These are phyloP conservation scores for Beris morrisii DNA, from an alignment of 2,888 invertebrate genomes.

Conservation along the genomic window DNA sequence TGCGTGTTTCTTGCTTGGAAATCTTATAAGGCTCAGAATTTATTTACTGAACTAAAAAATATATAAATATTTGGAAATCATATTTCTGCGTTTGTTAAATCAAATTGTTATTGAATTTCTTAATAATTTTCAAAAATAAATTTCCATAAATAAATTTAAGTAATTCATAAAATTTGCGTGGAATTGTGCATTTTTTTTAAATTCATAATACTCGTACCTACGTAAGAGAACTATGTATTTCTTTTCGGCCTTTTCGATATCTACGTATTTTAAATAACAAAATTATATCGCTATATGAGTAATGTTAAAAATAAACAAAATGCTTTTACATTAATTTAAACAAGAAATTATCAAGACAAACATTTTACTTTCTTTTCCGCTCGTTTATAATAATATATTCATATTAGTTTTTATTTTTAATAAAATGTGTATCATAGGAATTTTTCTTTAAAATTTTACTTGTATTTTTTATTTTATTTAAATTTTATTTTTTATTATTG, in stretches of 20 bases:
- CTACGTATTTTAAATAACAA: background rate
- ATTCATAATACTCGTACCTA: too few species aligned
- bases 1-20: conserved; percentile 25
- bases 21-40: conserved; percentile 29
- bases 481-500: conserved; percentile 42
- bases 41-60: conserved; percentile 1
- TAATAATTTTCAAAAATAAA: too few species aligned
- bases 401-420: conserved; percentile 1
- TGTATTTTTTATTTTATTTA: conserved; percentile 33
- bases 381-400: conserved; percentile 4
- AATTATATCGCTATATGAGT: conserved; percentile 2
- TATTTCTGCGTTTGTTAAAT: too few species aligned
- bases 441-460: conserved; percentile 26
- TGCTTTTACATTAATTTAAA: conserved; percentile 5
- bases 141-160: too few species aligned
- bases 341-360: conserved; percentile 25
- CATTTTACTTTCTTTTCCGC: conserved; percentile 9
- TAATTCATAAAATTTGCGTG: too few species aligned
- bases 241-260: background rate
- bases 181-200: too few species aligned
- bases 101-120: too few species aligned
- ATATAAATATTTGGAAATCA: too few species aligned
- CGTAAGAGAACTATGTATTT: too few species aligned
- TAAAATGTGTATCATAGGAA: conserved; percentile 16
- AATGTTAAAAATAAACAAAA: conserved; percentile 3